Percentiles rank a stretch among this genome's conserved stretches.
Conservation (phyloP, 2,113 vertebrate species). For the Stomatorhinus ivindoensis region DNA sequence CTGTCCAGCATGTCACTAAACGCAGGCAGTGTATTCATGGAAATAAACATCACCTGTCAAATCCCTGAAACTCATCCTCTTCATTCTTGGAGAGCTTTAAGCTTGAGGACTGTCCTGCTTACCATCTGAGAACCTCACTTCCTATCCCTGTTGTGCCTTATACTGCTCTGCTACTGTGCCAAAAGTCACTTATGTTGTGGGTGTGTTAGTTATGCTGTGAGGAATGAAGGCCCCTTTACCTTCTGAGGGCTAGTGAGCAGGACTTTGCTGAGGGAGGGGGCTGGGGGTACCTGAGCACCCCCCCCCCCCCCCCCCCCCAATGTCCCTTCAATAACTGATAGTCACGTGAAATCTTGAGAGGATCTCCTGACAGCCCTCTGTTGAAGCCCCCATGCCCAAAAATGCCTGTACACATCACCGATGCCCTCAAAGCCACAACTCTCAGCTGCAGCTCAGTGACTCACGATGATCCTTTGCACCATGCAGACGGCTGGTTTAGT, state of each 20-base stretch:
- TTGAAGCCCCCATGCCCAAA: neutral
- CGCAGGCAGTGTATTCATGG: constrained; percentile 14
- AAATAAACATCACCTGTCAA: constrained; percentile 24
- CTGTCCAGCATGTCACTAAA: constrained; percentile 12
- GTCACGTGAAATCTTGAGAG: neutral
- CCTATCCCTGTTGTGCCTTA: neutral
- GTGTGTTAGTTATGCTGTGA: neutral
- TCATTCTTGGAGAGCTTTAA: neutral
- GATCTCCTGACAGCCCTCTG: neutral
- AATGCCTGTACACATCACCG: neutral
- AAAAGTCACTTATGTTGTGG: neutral
- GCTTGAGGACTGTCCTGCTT: neutral
- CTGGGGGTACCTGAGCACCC: too few relatives aligned
- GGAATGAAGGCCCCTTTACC: neutral
- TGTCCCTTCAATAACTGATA: neutral
- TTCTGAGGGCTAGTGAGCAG: neutral
- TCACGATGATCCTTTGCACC: neutral
- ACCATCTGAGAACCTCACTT: neutral
- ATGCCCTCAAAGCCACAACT: neutral
- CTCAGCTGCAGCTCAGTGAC: neutral
- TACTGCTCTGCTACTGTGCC: neutral
- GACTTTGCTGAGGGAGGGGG: neutral
- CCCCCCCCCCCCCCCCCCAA: neutral
- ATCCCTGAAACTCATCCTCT: neutral
- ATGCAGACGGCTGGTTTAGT: neutral